Percentiles rank a stretch among this genome's conserved stretches.
These are phyloP conservation scores for Barypeithes pellucidus DNA, from an alignment of 2,888 invertebrate genomes.

Conservation along the genomic window DNA sequence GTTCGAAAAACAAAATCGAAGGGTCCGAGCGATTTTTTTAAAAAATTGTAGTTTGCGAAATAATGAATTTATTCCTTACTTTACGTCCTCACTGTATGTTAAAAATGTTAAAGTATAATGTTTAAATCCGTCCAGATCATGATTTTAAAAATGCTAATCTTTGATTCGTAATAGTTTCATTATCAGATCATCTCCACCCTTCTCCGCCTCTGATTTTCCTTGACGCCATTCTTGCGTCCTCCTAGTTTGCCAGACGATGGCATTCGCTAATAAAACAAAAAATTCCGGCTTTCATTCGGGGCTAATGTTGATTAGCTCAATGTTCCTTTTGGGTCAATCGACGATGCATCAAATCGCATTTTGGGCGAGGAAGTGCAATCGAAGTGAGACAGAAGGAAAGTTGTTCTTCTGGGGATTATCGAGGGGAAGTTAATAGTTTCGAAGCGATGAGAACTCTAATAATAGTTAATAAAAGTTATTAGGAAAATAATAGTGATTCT, in stretches of 20 bases:
- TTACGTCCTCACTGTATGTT: no score
- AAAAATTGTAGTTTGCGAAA: no score
- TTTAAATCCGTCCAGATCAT: no score
- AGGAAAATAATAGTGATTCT: no score
- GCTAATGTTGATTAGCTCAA: slow-evolving; percentile 50
- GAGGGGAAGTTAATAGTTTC: neutral
- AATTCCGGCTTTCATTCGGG: slow-evolving; percentile 43
- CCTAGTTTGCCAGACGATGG: slow-evolving; percentile 40
- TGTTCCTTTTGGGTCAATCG: slow-evolving; percentile 44
- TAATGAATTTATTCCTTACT: no score
- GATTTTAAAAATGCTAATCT: no score
- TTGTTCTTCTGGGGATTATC: neutral
- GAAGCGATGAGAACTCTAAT: neutral
- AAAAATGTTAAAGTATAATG: no score
- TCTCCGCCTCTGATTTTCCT: slow-evolving; percentile 2
- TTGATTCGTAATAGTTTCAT: no score
- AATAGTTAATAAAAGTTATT: no score
- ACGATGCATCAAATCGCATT: slow-evolving; percentile 48
- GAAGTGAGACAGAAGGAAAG: slow-evolving; percentile 13
- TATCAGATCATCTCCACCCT: neutral
- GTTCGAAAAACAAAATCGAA: no score
- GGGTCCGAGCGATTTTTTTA: no score
- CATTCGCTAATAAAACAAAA: slow-evolving; percentile 47
- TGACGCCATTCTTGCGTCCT: neutral
- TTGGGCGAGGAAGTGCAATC: slow-evolving; percentile 37